phyloP scores from a whole-genome alignment of 2,113 vertebrate species.

The Megaceryle torquata region DNA sequence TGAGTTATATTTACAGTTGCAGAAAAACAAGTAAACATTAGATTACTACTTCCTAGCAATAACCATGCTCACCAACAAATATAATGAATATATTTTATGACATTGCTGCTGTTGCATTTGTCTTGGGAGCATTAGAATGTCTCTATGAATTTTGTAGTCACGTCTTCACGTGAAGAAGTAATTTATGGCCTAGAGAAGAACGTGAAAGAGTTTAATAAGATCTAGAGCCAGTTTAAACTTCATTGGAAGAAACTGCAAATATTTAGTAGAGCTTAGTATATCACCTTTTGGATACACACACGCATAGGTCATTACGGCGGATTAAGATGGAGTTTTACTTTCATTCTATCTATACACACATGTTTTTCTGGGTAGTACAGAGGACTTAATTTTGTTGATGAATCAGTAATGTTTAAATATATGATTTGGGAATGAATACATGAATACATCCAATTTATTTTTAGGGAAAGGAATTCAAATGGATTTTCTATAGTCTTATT shows the following conservation, averaged over 20 bases:
- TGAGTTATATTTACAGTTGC: neutral
- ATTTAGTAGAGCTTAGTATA: neutral
- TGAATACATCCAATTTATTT: neutral
- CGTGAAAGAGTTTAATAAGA: neutral
- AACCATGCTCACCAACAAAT: neutral
- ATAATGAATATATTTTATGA: conserved; percentile 48
- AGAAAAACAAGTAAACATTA: neutral
- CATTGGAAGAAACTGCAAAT: neutral
- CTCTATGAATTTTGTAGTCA: conserved; percentile 35
- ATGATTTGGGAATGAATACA: neutral
- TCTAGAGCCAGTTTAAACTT: neutral
- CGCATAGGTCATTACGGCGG: neutral
- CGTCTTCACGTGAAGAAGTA: neutral
- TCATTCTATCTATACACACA: neutral
- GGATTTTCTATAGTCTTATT: neutral
- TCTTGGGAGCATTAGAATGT: neutral
- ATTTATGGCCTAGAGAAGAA: neutral
- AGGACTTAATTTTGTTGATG: neutral
- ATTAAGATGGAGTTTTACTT: neutral
- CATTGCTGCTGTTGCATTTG: neutral
- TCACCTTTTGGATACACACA: neutral
- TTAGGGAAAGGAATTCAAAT: neutral
- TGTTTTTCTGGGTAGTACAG: neutral
- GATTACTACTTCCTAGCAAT: neutral
- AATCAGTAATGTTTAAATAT: neutral